Base-by-base conservation (phyloP, 2,888 invertebrate species). In the Tetramorium bicarinatum region DNA sequence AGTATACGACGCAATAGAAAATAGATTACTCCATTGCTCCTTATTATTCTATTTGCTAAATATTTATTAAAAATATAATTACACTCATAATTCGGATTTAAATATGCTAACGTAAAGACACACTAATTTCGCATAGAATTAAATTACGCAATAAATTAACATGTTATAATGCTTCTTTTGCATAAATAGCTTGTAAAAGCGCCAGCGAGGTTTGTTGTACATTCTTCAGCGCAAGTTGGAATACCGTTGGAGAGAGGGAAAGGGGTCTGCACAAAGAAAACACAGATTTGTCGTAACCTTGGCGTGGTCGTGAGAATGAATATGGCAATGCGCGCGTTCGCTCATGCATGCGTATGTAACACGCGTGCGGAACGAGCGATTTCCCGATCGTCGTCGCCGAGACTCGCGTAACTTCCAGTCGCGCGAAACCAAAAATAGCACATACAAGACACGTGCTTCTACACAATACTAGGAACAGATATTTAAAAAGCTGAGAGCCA, bases 221-320 rank as follows among this genome's bases (percentile, higher is more conserved):
- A 59, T 79, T 71, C 66, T 29, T 18, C 66, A 52, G n/a, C n/a
- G 21, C 56, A 25, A 34, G 69, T 77, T 47, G 34, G 69, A 47
- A 34, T 59, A 47, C 18, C 18, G 18, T 47, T 38, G 34, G 21
- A 52, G 52, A 79, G 52, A 80, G 52, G 34, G 34, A 29, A 29
- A 52, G 34, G 59, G 29, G 9, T 4, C 0, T n/a, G 38, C 29
- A 79, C 83, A 83, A 80, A 80, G 80, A 62, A 59, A 83, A 67
- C 69, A 80, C 13, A 83, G 83, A 80, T 54, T 80, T 13, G 21
- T 18, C 49, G 69, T 34, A 80, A 83, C 83, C 83, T 83, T 83
- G 83, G 56, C 67, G 56, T 59, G 56, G 49, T 79, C 69, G 54
- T 83, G 82, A 83, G 79, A 83, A 83, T 82, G 77, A 67, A 54